A percentile compares a stretch with the other conserved stretches of the same genome.
These are phyloP conservation scores for Pseudanteris insignis DNA, from an alignment of 2,888 invertebrate species.

Conservation along the genomic window DNA sequence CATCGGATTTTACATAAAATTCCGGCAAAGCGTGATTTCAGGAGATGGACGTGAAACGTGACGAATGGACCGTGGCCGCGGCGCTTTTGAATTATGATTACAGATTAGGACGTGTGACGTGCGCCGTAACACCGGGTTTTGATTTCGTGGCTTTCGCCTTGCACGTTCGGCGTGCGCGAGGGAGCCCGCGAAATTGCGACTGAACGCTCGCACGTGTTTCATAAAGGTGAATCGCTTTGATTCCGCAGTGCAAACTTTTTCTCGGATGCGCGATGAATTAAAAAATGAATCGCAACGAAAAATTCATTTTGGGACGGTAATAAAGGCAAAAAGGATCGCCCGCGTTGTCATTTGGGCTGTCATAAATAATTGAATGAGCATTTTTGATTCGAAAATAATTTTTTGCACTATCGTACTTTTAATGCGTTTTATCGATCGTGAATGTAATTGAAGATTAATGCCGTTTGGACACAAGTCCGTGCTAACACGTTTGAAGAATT, in stretches of 20 bases:
- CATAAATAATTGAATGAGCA: no score
- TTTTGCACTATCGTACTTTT: not conserved
- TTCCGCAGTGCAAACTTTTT: slow-evolving; percentile 11
- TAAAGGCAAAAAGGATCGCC: not conserved
- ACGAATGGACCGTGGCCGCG: slow-evolving; percentile 55
- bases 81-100: slow-evolving; percentile 59
- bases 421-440: not conserved
- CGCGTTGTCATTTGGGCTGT: no score
- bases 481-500: no score
- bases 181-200: slow-evolving; percentile 37
- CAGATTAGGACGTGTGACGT: slow-evolving; percentile 50
- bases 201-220: slow-evolving; percentile 37
- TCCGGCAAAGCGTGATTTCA: slow-evolving; percentile 60
- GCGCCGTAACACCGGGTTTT: slow-evolving; percentile 33
- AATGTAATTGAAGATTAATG: no score
- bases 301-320: slow-evolving; percentile 5
- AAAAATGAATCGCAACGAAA: slow-evolving; percentile 16
- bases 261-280: slow-evolving; percentile 21
- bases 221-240: slow-evolving; percentile 43
- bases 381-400: no score
- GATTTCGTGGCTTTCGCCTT: slow-evolving; percentile 39
- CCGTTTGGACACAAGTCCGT: no score
- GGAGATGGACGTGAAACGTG: slow-evolving; percentile 61
- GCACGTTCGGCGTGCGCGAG: slow-evolving; percentile 13
- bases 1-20: slow-evolving; percentile 67